Evolutionary conservation across 2,888 invertebrate species (phyloP), one percentile per base, ranked within the genome.

Genomic region (Pheosia gnoma): DNA sequence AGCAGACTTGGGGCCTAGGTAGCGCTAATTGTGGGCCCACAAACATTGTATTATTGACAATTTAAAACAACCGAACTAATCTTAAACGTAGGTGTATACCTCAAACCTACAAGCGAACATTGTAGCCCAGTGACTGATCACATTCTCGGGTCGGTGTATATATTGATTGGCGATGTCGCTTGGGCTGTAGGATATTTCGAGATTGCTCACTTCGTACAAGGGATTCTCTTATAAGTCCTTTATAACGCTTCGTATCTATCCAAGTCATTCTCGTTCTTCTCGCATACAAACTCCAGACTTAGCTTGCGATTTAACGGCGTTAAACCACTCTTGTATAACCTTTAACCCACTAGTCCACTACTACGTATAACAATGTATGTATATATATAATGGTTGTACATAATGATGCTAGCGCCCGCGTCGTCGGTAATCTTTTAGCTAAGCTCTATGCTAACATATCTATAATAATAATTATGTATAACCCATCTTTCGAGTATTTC

Each of bases 191-290:
- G 84, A 88, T 90, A 90, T 83, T 86, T 86, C 84, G 81, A 85
- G 85, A 89, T 88, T 91, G 93, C 92, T 93, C 93, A 93, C 88
- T 90, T 88, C 86, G 84, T 90, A 91, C 90, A 92, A 93, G 91
- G 91, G 89, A 90, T 89, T 87, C 88, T 89, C 84, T 87, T 83
- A 82, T 91, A 92, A 91, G 93, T 89, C 92, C 91, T 91, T 84
- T 87, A 87, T 85, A 87, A 85, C 81, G 89, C 90, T 91, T 91
- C 84, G 79, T 90, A 88, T 88, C 79, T 88, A 90, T 86, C 85
- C 84, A 87, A 85, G 79, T 83, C 77, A 68, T 84, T 82, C 79
- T 81, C 70, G 79, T 82, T 89, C 79, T 82, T 80, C 81, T 89
- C 87, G 88, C 85, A 77, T 87, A 87, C 84, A 87, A 84, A 78